Evolutionary conservation across 2,797 vertebrate genomes (phyloP).

Genomic region (Phoxinus dragarum): DNA sequence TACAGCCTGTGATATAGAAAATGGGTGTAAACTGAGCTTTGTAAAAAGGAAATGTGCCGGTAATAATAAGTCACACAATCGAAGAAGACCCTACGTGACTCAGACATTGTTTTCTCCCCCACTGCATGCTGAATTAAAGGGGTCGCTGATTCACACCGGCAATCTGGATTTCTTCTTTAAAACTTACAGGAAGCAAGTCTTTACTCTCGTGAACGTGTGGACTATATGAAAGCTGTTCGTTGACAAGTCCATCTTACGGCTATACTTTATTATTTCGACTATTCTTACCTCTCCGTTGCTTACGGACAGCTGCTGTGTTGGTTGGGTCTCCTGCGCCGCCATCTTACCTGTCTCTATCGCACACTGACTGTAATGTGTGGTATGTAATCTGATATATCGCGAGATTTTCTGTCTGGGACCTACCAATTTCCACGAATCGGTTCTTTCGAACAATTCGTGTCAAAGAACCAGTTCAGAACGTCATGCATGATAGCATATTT

Average conservation of each 20-base stretch:
- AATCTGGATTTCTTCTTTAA: conserved; percentile 22
- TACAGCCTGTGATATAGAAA: not conserved
- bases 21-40: not conserved
- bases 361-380: conserved; percentile 68
- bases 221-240: not conserved
- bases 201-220: not conserved
- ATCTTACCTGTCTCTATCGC: conserved; percentile 82
- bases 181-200: not conserved
- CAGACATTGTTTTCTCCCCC: not conserved
- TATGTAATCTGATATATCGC: conserved; percentile 68
- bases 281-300: conserved; percentile 85
- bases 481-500: not conserved
- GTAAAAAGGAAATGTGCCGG: not conserved
- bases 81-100: conserved; percentile 9
- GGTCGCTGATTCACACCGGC: conserved; percentile 55
- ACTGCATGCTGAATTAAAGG: conserved; percentile 44
- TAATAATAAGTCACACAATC: not conserved
- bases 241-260: not conserved
- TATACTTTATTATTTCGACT: conserved; percentile 52
- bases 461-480: not conserved
- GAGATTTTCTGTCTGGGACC: conserved; percentile 58
- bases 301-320: conserved; percentile 67
- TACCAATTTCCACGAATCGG: not conserved
- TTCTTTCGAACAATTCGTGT: not conserved
- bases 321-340: conserved; percentile 83